These are phyloP conservation scores for Ifrita kowaldi DNA, from an alignment of 2,113 vertebrate genomes.

Conservation along the genomic window DNA sequence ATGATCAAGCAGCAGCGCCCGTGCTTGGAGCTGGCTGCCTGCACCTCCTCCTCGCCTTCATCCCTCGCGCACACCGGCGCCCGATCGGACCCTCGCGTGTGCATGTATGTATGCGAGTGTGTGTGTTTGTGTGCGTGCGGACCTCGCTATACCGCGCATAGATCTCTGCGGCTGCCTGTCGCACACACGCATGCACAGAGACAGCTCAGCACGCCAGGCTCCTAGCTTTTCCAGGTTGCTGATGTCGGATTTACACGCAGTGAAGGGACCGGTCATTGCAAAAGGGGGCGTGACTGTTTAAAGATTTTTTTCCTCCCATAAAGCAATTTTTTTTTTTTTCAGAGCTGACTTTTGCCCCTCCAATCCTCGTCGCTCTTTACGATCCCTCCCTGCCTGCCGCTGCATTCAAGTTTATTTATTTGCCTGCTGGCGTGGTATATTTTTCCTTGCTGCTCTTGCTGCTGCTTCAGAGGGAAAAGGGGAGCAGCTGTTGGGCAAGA, in stretches of 20 bases:
- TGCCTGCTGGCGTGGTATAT: slow-evolving; percentile 55
- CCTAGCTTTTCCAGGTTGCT: slow-evolving; percentile 29
- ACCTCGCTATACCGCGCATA: background rate
- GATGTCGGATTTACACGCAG: slow-evolving; percentile 67
- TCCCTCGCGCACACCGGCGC: background rate
- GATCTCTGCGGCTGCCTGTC: background rate
- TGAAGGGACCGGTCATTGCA: slow-evolving; percentile 49
- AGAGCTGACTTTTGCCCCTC: slow-evolving; percentile 71
- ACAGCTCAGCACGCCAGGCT: background rate
- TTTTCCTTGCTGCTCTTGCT: slow-evolving; percentile 33
- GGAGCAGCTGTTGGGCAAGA: slow-evolving; percentile 53
- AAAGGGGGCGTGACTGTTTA: slow-evolving; percentile 73
- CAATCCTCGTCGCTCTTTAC: slow-evolving; percentile 54
- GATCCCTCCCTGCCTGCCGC: slow-evolving; percentile 62
- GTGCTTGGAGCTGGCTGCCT: slow-evolving; percentile 9
- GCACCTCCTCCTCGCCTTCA: slow-evolving; percentile 20
- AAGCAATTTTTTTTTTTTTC: slow-evolving; percentile 37
- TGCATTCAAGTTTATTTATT: slow-evolving; percentile 74
- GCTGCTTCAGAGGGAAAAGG: slow-evolving; percentile 29
- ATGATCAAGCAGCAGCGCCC: slow-evolving; percentile 65
- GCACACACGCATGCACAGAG: slow-evolving; percentile 26
- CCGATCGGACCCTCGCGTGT: slow-evolving; percentile 15
- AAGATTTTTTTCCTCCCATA: slow-evolving; percentile 53
- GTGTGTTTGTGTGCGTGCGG: background rate
- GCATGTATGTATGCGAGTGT: slow-evolving; percentile 45